Evolutionary conservation across 2,113 vertebrate genomes (phyloP).

Genomic region (Empidonax alnorum): DNA sequence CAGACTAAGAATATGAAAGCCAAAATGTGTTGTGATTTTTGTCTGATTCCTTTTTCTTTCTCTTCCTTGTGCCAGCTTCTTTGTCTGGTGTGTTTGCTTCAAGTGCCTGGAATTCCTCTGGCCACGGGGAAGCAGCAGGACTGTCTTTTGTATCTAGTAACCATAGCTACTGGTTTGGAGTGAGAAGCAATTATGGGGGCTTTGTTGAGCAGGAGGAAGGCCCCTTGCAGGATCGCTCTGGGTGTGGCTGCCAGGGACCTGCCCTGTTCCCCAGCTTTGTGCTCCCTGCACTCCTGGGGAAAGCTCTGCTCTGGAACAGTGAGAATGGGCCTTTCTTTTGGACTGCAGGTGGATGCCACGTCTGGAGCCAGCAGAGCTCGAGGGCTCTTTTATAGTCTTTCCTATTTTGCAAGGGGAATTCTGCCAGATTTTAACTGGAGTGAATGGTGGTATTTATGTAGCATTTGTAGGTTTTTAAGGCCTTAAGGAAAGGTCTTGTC

Average conservation of each 20-base stretch:
- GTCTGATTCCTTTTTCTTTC: background rate
- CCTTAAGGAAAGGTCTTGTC: background rate
- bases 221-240: background rate
- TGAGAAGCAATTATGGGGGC: constrained; percentile 11
- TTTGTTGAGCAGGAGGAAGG: constrained; percentile 35
- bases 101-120: constrained; percentile 72
- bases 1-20: background rate
- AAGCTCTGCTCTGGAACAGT: background rate
- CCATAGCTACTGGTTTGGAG: constrained; percentile 69
- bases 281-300: background rate
- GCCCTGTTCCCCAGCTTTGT: background rate
- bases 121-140: constrained; percentile 50
- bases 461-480: background rate
- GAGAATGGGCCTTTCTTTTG: background rate
- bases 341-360: background rate
- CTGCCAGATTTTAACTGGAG: background rate
- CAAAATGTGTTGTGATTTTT: background rate
- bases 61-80: background rate
- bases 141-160: constrained; percentile 67
- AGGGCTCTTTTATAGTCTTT: background rate
- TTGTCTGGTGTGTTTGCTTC: constrained; percentile 30
- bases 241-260: background rate
- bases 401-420: background rate
- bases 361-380: background rate
- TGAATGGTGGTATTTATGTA: background rate